A percentile compares a stretch with the other conserved stretches of the same genome.
Conservation (phyloP, 2,797 vertebrate genomes). For the Takifugu ocellatus region DNA sequence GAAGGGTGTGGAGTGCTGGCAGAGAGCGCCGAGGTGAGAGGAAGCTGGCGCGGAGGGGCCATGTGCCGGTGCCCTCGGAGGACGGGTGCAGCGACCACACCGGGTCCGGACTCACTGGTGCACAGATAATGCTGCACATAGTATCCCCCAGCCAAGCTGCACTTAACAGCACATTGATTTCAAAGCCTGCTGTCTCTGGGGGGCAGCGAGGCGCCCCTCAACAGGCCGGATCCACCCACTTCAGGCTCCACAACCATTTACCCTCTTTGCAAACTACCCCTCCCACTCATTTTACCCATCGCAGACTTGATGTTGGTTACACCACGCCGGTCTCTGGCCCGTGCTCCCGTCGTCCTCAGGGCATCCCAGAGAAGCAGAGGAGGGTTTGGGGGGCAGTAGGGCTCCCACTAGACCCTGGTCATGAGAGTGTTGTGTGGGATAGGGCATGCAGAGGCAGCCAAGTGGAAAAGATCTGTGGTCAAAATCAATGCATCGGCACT, state of each 20-base stretch:
- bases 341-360: conserved; percentile 8
- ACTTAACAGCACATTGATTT: conserved; percentile 85
- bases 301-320: conserved; percentile 51
- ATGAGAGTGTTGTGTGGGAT: conserved; percentile 53
- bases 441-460: conserved; percentile 51
- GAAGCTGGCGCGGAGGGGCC: conserved; percentile 45
- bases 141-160: conserved; percentile 74
- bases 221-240: conserved; percentile 32
- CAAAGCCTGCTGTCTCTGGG: conserved; percentile 70
- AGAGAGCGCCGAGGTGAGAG: conserved; percentile 57
- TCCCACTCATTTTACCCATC: conserved; percentile 27
- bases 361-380: conserved; percentile 44
- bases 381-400: conserved; percentile 59
- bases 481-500: conserved; percentile 82
- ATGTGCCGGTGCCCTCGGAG: conserved; percentile 43
- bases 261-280: conserved; percentile 36
- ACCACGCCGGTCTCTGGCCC: conserved; percentile 48
- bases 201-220: conserved; percentile 59
- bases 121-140: conserved; percentile 69
- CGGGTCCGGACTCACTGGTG: conserved; percentile 56
- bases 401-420: conserved; percentile 51
- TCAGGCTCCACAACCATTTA: conserved; percentile 48
- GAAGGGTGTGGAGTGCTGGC: conserved; percentile 60
- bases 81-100: conserved; percentile 32
- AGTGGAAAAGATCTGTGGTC: conserved; percentile 69